phyloP scores from a whole-genome alignment of 2,113 vertebrate genomes.

The Prionailurus viverrinus region DNA sequence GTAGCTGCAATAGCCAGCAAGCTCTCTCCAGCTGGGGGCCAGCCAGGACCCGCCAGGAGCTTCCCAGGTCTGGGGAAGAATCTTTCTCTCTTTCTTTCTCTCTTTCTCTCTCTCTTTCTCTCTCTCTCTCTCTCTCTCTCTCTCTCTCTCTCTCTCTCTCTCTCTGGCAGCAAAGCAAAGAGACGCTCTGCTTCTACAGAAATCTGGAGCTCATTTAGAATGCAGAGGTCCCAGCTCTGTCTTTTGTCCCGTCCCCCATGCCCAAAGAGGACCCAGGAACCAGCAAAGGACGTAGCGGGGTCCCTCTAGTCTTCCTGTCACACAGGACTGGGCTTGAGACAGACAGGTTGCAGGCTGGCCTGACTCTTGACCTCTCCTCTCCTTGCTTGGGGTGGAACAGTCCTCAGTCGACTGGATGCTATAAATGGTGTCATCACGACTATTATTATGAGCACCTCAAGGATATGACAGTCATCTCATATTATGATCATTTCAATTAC shows the following conservation, averaged over 20 bases:
- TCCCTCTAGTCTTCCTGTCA: neutral
- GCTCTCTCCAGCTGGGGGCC: accelerated
- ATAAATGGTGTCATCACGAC: neutral
- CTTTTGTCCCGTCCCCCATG: neutral
- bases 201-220: neutral
- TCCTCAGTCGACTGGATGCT: neutral
- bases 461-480: neutral
- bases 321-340: neutral
- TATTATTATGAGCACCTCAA: neutral
- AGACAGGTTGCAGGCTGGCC: neutral
- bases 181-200: neutral
- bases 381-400: no score
- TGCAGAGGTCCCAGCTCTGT: neutral
- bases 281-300: neutral
- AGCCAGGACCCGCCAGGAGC: accelerated
- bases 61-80: neutral
- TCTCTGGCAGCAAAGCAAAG: neutral
- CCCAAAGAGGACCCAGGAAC: neutral
- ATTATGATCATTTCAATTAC: neutral
- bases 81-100: neutral
- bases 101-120: neutral
- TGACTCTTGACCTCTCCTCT: neutral
- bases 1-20: neutral
- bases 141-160: no score
- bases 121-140: no score